A percentile compares a stretch with the other conserved stretches of the same genome.
Evolutionary conservation across 2,113 vertebrate species (phyloP).

Genomic region (Cyrtonyx montezumae): DNA sequence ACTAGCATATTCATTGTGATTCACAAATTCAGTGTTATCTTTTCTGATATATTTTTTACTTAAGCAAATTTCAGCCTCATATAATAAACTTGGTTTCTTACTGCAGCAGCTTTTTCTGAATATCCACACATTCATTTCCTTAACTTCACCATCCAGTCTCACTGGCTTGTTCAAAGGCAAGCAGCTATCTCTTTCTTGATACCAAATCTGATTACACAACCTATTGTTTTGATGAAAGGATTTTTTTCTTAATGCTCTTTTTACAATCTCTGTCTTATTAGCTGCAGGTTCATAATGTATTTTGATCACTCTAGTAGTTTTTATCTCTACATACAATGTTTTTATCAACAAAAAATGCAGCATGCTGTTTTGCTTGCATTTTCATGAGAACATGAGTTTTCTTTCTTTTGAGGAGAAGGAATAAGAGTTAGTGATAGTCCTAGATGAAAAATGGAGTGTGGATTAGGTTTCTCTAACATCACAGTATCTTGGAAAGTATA

Average conservation of each 20-base stretch:
- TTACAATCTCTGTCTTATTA: conserved; percentile 23
- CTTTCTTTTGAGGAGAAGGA: conserved; percentile 25
- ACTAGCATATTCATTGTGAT: neutral
- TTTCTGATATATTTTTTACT: neutral
- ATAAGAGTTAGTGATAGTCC: neutral
- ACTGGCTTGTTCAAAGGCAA: neutral
- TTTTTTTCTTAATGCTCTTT: conserved; percentile 49
- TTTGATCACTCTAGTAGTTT: conserved; percentile 23
- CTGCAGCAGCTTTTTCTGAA: neutral
- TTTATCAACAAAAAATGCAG: conserved; percentile 16
- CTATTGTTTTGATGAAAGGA: conserved; percentile 31
- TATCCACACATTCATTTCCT: conserved; percentile 12
- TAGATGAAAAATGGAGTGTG: neutral
- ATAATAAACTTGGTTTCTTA: neutral
- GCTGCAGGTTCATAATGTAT: conserved; percentile 6
- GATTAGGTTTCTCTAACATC: conserved; percentile 7
- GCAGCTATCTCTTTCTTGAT: conserved; percentile 43
- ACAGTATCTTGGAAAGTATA: neutral
- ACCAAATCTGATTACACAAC: neutral
- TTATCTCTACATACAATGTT: neutral
- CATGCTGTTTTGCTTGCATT: conserved; percentile 26
- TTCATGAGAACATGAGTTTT: neutral
- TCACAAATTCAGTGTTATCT: neutral
- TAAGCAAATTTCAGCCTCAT: neutral
- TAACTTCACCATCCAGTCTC: conserved; percentile 5